A percentile compares a stretch with the other conserved stretches of the same genome.
Conservation (phyloP, 2,113 vertebrate genomes). For the Oreochromis aureus region DNA sequence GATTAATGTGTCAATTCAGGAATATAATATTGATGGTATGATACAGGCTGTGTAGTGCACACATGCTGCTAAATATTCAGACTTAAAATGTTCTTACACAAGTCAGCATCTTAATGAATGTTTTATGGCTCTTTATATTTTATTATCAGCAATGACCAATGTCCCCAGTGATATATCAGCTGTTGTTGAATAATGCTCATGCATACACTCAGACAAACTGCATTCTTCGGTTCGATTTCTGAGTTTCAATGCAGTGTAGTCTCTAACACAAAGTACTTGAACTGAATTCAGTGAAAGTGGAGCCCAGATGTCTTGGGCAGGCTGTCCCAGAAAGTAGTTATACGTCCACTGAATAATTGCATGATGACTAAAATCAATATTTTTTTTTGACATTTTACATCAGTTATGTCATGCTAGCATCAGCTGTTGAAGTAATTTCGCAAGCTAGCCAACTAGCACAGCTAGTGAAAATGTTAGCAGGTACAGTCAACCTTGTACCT, state of each 20-base stretch:
- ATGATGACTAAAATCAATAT: neutral
- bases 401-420: neutral
- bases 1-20: neutral
- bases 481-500: neutral
- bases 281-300: neutral
- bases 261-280: neutral
- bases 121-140: neutral
- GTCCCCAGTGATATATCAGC: neutral
- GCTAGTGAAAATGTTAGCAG: neutral
- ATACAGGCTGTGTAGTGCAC: neutral
- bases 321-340: neutral
- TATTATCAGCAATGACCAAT: neutral
- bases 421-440: neutral
- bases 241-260: neutral
- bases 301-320: neutral
- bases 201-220: neutral
- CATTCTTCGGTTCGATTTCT: neutral
- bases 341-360: neutral
- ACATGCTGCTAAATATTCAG: neutral
- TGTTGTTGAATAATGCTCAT: neutral
- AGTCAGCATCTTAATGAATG: neutral
- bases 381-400: neutral
- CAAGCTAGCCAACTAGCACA: neutral
- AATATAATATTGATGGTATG: neutral
- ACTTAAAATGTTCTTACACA: neutral